Base-by-base conservation (phyloP, 2,113 vertebrate genomes). In the Bolborhynchus lineola region DNA sequence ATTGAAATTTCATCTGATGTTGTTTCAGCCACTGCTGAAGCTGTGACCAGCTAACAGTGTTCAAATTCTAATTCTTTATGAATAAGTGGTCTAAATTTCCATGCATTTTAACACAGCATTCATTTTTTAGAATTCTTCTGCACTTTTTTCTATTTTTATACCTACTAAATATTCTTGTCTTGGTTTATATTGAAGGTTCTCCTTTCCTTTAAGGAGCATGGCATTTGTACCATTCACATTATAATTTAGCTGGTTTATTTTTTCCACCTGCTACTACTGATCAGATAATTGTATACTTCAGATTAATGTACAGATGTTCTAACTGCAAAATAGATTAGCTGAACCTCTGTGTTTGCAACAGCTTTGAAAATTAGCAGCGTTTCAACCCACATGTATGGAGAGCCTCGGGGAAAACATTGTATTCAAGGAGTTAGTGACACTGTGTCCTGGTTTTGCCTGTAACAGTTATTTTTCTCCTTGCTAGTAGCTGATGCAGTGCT, bases 1-100 rank as follows among this genome's bases (percentile, higher is more conserved):
- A 91, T 28, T 88, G 64, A 92, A 88, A 88, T 91, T 88, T 80
- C 77, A 86, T 93, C 64, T 86, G 72, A 86, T 86, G 19, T 33
- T 90, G 31, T 80, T 86, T 92, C 60, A 88, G 25, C 18, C 14
- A 50, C 44, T 86, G 50, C 68, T 83, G 80, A 92, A 82, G 53
- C 63, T 76, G 59, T 92, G 67, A 88, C 81, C 33, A 63, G 46
- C 13, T 70, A 70, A 70, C 31, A 74, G 46, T 49, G 31, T 78
- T 86, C 67, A 55, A 86, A 92, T 88, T 86, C 29, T 67, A 78
- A 86, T 60, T 83, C 41, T 86, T 92, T 63, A 41, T 67, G 37
- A 78, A 42, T 63, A 90, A 90, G 37, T 67, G 17, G 2, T 83
- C 16, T 82, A 42, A 17, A 68, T 80, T 86, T 69, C 71, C 46